Conservation (phyloP, 1,140 invertebrate genomes). For the Cotesia vestalis region DNA sequence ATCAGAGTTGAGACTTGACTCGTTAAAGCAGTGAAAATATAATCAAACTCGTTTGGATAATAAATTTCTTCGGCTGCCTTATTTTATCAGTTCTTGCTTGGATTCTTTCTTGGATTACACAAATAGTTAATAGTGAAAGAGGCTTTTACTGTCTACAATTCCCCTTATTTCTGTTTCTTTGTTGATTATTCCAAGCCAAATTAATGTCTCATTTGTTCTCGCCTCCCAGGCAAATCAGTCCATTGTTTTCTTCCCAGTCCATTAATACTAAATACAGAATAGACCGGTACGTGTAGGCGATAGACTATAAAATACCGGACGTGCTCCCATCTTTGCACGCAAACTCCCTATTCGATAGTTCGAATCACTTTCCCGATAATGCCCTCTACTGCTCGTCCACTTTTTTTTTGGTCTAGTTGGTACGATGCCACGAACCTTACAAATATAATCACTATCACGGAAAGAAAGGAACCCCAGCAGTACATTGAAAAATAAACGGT, state of each 20-base stretch:
- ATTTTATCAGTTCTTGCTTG: background rate
- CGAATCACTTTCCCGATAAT: constrained; percentile 56
- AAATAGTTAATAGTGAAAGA: constrained; percentile 14
- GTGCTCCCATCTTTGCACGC: constrained; percentile 35
- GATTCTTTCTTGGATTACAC: background rate
- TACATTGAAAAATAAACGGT: no score
- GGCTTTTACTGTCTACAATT: background rate
- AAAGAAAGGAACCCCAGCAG: no score
- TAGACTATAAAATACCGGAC: constrained; percentile 15
- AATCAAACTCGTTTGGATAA: constrained; percentile 6
- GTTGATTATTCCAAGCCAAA: background rate
- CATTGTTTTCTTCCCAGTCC: background rate
- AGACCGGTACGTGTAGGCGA: constrained; percentile 6
- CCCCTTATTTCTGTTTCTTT: background rate
- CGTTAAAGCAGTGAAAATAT: constrained; percentile 24
- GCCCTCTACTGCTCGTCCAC: background rate
- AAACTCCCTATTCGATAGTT: constrained; percentile 49
- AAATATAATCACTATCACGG: no score
- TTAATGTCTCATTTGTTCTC: background rate
- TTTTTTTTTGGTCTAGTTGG: background rate
- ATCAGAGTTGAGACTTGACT: background rate
- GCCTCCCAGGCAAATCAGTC: constrained; percentile 9
- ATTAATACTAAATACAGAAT: no score
- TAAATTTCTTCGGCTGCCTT: constrained; percentile 1
- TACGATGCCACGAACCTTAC: no score